Evolutionary conservation across 1,140 invertebrate species (phyloP), one percentile per base, ranked within the genome.

Genomic region (Megathymus violae): DNA sequence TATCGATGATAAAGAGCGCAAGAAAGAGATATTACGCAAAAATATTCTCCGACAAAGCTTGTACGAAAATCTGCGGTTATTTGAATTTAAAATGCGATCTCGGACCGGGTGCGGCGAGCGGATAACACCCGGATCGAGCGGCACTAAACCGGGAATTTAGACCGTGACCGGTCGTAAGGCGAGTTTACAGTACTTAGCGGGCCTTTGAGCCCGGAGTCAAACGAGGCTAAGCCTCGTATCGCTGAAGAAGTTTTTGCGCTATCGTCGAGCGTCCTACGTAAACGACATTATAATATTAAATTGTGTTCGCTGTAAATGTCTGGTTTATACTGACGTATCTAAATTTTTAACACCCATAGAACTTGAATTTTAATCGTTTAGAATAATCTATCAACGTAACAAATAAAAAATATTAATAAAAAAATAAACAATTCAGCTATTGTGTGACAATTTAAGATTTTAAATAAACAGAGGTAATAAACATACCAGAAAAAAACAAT

Each of bases 1-100:
- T 36, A 40, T 11, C 54, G 22, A 10, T 11, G 48, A 54, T 47
- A 31, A 22, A 43, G 1, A 15, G 36, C 52, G 19, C 15, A 17
- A 48, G 46, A 38, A 47, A 31, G 47, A 46, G 64, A 75, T 72
- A 73, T 73, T 70, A 67, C 54, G 54, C 60, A 62, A 69, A 75
- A 66, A 69, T 69, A 78, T 76, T 65, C 67, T 7, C 40, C 40
- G 17, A 70, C 70, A 76, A 74, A 74, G 66, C 64, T 74, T 50
- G 51, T 65, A 56, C 48, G 64, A 78, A 71, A 73, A 69, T 74
- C 34, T 73, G 69, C 54, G 67, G 72, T 62, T 75, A 82, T 83
- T 80, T 77, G 67, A 82, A 82, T 79, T 82, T 80, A 66, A 83
- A 80, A 80, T 78, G 64, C 60, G 63, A 67, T 47, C 66, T 63